Base-by-base conservation (phyloP, 2,888 invertebrate species). In the Eupithecia vulgata region DNA sequence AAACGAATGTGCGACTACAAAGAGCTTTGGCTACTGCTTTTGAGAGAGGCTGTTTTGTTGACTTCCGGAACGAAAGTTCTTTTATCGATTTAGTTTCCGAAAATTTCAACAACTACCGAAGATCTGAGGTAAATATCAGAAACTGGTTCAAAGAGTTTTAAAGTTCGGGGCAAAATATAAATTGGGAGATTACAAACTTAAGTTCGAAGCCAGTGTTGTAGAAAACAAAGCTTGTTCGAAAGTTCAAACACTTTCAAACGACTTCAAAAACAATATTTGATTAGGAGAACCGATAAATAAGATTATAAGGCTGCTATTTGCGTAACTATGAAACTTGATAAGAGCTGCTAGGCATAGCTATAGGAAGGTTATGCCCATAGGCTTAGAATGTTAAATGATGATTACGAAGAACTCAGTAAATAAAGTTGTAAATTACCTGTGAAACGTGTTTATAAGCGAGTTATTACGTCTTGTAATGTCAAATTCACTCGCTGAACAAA, bases 61-160 rank as follows among this genome's bases (percentile, higher is more conserved):
- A 57, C 57, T 57, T 25, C 57, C 57, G 57, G 25, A 52, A 10
- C 52, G 21, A 4, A 25, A 25, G 12, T 25, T 25, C 25, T 25
- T 25, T 25, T 25, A 57, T 25, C 57, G 57, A 57, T 57, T 57
- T 57, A 5, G 13, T 57, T 25, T 57, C 57, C 5, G 57, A 25
- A 57, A 25, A 25, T 57, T 25, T 57, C 57, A 57, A 57, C 57
- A 25, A 25, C 25, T 25, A 25, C 25, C 57, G 12, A 57, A 25
- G 57, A 5, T 25, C 25, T 5, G 25, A 57, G 48, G 48, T 45
- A 45, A 30, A 61, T 7, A 61, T 30, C 17, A 35, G 61, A 64
- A 37, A 35, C 62, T 62, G 62, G 62, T 62, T 35, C 62, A 62
- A 64, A 64, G 62, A 25, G 13, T 37, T 62, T 12, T 12, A 21